Base-by-base conservation (phyloP, 2,888 invertebrate genomes). In the Timema cristinae region DNA sequence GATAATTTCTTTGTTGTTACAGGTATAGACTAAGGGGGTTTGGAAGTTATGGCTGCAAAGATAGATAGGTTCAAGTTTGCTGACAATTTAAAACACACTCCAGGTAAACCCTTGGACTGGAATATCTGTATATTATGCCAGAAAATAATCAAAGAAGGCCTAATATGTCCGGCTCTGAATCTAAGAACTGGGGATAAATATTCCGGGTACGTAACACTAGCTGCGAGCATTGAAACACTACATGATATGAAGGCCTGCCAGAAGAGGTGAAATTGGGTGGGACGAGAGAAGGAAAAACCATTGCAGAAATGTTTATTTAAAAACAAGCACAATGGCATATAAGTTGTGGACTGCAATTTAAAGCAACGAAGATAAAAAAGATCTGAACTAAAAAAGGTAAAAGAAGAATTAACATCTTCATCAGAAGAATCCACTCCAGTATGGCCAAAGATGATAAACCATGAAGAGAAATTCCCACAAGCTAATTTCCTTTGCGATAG, bases 91-190 rank as follows among this genome's bases (percentile, higher is more conserved):
- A n/a, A 59, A n/a, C n/a, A 59, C 9, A 2, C 9, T n/a, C 59
- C n/a, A 59, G 9, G 15, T 59, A 59, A 59, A n/a, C 59, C 59
- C 10, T n/a, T n/a, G n/a, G 5, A 59, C 6, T 59, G 59, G 13
- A n/a, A n/a, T 59, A 59, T n/a, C 59, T 59, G n/a, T 59, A n/a
- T 11, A 5, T n/a, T 59, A 59, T n/a, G n/a, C 13, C 59, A 59
- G 8, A 32, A 59, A n/a, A 59, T 11, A 59, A 59, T 1, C 5
- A 59, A n/a, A 59, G 59, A 59, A 59, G 13, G 5, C 8, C 32
- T 59, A 59, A 59, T 6, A 59, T 59, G 9, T 59, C 15, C n/a
- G 9, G 9, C 15, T 13, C 6, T n/a, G 59, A 59, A 59, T 59
- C 13, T n/a, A 59, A n/a, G n/a, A 59, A 59, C 59, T 16, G 8